These are phyloP conservation scores for Daboia siamensis DNA, from an alignment of 2,113 vertebrate genomes.

Conservation along the genomic window DNA sequence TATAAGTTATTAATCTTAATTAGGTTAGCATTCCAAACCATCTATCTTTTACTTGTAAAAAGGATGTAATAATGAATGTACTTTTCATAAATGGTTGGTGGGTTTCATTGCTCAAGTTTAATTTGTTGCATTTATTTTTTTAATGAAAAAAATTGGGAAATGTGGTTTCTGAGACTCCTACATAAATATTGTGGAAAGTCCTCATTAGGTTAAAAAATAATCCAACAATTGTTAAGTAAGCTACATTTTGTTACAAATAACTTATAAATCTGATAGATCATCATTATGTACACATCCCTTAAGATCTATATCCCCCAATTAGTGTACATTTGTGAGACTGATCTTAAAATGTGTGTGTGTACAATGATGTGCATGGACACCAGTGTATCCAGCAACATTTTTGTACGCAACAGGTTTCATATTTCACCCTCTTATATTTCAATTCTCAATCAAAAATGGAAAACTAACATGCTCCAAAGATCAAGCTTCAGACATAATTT, in stretches of 20 bases:
- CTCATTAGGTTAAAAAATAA: neutral
- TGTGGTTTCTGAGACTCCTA: conserved; percentile 1
- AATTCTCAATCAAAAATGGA: neutral
- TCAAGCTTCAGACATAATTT: neutral
- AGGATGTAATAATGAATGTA: conserved; percentile 11
- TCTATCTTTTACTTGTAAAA: conserved; percentile 1
- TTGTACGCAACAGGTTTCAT: neutral
- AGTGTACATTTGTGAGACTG: neutral
- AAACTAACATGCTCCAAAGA: neutral
- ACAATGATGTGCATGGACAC: too few relatives aligned
- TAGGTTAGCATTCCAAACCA: neutral
- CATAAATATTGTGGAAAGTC: neutral
- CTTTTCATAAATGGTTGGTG: conserved; percentile 25
- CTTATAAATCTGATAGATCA: neutral
- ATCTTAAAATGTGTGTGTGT: neutral
- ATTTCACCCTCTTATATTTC: neutral
- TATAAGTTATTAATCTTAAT: neutral
- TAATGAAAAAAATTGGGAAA: conserved; percentile 33
- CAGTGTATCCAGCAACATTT: neutral
- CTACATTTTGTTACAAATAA: neutral
- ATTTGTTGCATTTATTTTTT: conserved; percentile 29
- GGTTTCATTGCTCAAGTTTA: conserved; percentile 31
- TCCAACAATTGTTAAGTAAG: neutral
- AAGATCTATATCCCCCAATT: neutral
- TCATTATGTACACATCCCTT: neutral